Conservation (phyloP, 1,140 invertebrate species). For the Philopotamus ludificatus region DNA sequence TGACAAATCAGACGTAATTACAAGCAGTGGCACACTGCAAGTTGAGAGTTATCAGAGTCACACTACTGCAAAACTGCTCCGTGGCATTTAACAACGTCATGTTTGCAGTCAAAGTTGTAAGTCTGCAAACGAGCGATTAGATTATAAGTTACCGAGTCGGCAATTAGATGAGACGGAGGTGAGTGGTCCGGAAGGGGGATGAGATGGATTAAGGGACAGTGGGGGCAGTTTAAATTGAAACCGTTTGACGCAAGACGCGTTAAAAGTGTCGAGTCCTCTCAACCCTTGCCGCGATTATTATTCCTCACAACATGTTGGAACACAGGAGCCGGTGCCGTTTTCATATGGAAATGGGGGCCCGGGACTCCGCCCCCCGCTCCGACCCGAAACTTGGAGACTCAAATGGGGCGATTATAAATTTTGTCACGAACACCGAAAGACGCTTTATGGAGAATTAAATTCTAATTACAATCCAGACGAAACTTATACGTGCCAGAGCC, state of each 20-base stretch:
- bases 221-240: no score
- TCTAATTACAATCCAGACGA: constrained; percentile 41
- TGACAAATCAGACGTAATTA: no score
- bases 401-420: constrained; percentile 41
- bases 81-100: no score
- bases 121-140: not conserved
- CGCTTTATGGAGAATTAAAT: constrained; percentile 42
- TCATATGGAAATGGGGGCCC: constrained; percentile 25
- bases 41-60: no score
- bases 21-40: no score
- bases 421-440: constrained; percentile 41
- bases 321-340: not conserved
- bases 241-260: not conserved
- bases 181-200: not conserved
- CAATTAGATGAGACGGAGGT: not conserved
- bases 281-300: constrained; percentile 1
- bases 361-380: constrained; percentile 12
- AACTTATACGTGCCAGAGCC: constrained; percentile 34
- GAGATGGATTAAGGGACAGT: no score
- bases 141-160: not conserved
- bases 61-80: not conserved
- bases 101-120: not conserved
- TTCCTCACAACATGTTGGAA: constrained; percentile 7
- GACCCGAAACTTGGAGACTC: constrained; percentile 26
- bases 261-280: not conserved